Evolutionary conservation across 2,888 invertebrate genomes (phyloP), one percentile per base, ranked within the genome.

Genomic region (Acanthopleura granulata): DNA sequence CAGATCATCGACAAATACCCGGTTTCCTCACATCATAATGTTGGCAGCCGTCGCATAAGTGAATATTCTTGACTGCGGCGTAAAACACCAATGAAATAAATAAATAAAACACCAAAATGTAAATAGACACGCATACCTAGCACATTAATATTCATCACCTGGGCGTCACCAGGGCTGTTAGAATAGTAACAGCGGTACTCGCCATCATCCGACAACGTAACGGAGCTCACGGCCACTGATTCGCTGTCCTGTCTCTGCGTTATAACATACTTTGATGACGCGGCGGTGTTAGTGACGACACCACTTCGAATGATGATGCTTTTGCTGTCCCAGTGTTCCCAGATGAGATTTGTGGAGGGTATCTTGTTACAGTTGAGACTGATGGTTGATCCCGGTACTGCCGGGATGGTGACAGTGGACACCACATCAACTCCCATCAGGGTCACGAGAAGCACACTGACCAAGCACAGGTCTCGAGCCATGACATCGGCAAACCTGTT

Each of bases 321-420:
- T 6, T 27, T 27, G 25, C 16, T 66, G 25, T 22, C 66, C 66
- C 22, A 15, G 29, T 66, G 66, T 27, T 66, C 29, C 66, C 66
- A 66, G 22, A 66, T 25, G 14, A 66, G 66, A 27, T 16, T 22
- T 16, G 66, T 27, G 16, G 66, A 66, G 25, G 66, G 66, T 15
- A 27, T 22, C 29, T 66, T 66, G 66, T 66, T 66, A 66, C 66
- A 66, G 66, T 6, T 66, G 22, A 66, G 66, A 3, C 3, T 66
- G 66, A 66, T 27, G 15, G 66, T 66, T 27, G 66, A 27, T 16
- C 66, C 66, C 4, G 22, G 66, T 27, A 66, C 66, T 16, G 66
- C 66, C 22, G 66, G 66, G 29, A 66, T 66, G 1, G 66, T 66
- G 15, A 16, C 66, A 27, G 4, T 6, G 18, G 29, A 66, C 16